Conservation (phyloP, 2,797 vertebrate genomes). For the Sylvia borin region DNA sequence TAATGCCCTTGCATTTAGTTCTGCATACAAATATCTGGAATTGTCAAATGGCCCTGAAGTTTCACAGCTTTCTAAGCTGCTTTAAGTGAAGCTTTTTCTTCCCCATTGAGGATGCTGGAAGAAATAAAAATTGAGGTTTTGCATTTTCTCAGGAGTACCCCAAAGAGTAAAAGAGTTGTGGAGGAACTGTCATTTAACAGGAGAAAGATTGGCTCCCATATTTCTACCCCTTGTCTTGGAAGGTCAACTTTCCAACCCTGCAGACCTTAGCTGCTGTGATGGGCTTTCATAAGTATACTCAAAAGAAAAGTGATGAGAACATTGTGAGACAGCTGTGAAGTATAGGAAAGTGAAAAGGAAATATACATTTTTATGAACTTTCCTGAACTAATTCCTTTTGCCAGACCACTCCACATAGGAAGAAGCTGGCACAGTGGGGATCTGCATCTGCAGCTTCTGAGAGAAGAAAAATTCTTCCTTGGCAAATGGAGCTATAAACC, state of each 20-base stretch:
- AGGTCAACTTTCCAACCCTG: background rate
- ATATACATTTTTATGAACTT: constrained; percentile 9
- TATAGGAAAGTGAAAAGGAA: background rate
- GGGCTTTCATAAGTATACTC: background rate
- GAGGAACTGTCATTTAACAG: background rate
- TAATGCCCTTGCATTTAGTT: background rate
- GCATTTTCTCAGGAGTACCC: background rate
- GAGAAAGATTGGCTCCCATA: background rate
- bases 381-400: constrained; percentile 15
- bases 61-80: background rate
- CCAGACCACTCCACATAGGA: constrained; percentile 28
- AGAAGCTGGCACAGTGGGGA: constrained; percentile 8
- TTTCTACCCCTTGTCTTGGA: background rate
- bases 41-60: background rate
- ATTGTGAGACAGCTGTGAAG: background rate
- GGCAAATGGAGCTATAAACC: constrained; percentile 41
- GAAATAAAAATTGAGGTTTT: background rate
- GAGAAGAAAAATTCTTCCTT: constrained; percentile 35
- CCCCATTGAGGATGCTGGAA: background rate
- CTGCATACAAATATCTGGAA: background rate
- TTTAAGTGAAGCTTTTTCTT: background rate
- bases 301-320: background rate
- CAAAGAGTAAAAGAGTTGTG: background rate
- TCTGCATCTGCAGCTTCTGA: constrained; percentile 46
- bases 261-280: background rate